Base-by-base conservation (phyloP, 1,140 invertebrate species). In the Papilio aristodemus region DNA sequence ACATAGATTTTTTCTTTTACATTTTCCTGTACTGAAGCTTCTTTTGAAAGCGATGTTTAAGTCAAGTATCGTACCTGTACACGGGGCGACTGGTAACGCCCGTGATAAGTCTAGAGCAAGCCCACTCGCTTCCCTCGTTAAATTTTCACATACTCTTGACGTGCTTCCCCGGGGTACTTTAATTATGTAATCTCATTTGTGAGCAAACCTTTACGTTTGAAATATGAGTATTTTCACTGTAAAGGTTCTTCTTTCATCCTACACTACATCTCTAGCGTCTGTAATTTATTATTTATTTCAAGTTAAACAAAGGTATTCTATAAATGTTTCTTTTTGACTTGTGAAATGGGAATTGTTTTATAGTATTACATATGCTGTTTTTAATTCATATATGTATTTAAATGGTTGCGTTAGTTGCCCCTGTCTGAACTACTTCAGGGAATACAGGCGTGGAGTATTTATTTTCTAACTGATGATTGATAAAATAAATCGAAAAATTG, bases 81-180 rank as follows among this genome's bases (percentile, higher is more conserved):
- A 59, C 17, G 13, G 0, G 27, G 63, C 43, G 41, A 37, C 25
- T 14, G 63, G 63, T 66, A 66, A 66, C 32, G 27, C 43, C 36
- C 63, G 63, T 50, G 85, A 85, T 87, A 84, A 85, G 79, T 79
- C 80, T 79, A 75, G 69, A 69, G 75, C 67, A 66, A 75, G 66
- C 73, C 72, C 77, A 69, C 74, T 80, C 78, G 70, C 68, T 76
- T 75, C 78, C 81, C 86, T 89, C 87, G 86, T 91, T 91, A 89
- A 91, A 91, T 88, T 89, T 91, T 91, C 87, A 91, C 87, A 90
- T 91, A 83, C 87, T 87, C 86, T 91, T 91, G 89, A 91, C 87
- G 86, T 79, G 76, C 79, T 80, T 82, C 82, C 84, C 81, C 83
- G 84, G 80, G 84, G 88, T 86, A 85, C 87, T 84, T 91, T 91